Evolutionary conservation across 2,113 vertebrate species (phyloP).

Genomic region (Xiphophorus maculatus): DNA sequence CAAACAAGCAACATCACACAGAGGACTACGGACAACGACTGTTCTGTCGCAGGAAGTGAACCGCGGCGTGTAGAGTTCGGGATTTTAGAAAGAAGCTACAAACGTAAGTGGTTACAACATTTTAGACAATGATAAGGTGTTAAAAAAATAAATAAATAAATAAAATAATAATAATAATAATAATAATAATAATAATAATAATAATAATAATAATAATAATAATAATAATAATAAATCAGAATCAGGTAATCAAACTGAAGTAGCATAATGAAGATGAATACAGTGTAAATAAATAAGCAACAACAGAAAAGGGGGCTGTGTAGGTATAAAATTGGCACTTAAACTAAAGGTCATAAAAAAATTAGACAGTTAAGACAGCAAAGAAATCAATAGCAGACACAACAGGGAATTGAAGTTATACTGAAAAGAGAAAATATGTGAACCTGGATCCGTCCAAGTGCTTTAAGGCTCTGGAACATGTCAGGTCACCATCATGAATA

Average conservation of each 20-base stretch:
- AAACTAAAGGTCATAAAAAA: not conserved
- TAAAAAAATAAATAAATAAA: too few relatives aligned
- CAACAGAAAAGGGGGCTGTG: too few relatives aligned
- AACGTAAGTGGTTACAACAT: constrained; percentile 1
- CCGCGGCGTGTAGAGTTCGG: not conserved
- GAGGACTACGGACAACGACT: constrained; percentile 43
- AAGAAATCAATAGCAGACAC: constrained; percentile 15
- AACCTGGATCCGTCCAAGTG: constrained; percentile 27
- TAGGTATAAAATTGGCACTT: not conserved
- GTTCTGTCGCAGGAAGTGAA: constrained; percentile 32
- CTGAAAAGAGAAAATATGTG: constrained; percentile 10
- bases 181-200: not conserved
- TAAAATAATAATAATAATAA: too few relatives aligned
- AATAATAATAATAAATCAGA: not conserved
- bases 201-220: not conserved
- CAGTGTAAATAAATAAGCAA: too few relatives aligned
- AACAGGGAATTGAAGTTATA: constrained; percentile 5
- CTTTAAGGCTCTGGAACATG: constrained; percentile 38
- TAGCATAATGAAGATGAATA: not conserved
- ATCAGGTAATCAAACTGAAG: not conserved
- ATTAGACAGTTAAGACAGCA: not conserved
- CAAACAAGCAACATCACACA: constrained; percentile 36
- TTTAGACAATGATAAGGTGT: not conserved
- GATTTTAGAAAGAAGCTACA: not conserved
- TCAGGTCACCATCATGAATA: constrained; percentile 34